Conservation (phyloP, 92 coral and sea anemone species). For the Siderastrea siderea region DNA sequence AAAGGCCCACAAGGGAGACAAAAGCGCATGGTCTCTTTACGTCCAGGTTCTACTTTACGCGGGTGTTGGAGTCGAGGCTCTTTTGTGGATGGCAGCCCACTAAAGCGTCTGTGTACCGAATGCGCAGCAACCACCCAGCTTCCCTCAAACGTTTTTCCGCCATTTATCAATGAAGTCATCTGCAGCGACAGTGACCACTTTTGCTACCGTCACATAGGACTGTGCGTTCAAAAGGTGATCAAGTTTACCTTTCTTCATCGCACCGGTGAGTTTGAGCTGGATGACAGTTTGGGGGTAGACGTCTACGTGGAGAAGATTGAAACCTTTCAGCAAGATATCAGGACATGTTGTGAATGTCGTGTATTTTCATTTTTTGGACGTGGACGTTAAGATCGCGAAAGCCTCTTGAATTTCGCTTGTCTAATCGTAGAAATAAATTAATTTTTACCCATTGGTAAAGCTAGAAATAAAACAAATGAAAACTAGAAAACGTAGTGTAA, state of each 20-base stretch:
- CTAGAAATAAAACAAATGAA: no score
- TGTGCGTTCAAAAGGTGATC: slow-evolving; percentile 18
- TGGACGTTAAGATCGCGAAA: not conserved
- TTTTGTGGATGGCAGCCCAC: not conserved
- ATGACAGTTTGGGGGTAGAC: not conserved
- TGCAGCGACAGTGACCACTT: slow-evolving; percentile 34
- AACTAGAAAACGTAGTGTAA: no score
- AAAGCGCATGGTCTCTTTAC: slow-evolving; percentile 1
- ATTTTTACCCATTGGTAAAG: no score
- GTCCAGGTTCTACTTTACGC: not conserved
- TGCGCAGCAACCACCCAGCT: slow-evolving; percentile 58
- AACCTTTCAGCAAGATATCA: not conserved
- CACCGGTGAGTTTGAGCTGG: slow-evolving; percentile 16
- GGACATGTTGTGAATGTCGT: slow-evolving; percentile 33
- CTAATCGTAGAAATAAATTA: no score
- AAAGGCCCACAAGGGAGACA: not conserved
- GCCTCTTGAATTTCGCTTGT: not conserved
- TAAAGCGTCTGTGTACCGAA: slow-evolving; percentile 59
- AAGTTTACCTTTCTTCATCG: slow-evolving; percentile 24
- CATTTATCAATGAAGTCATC: slow-evolving; percentile 67
- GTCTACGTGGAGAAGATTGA: not conserved
- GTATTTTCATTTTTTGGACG: not conserved
- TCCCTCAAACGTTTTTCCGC: slow-evolving; percentile 46
- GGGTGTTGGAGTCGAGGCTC: slow-evolving; percentile 46
- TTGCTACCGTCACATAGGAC: slow-evolving; percentile 20